A percentile compares a stretch with the other conserved stretches of the same genome.
Evolutionary conservation across 2,888 invertebrate species (phyloP).

Genomic region (Globia sparganii): DNA sequence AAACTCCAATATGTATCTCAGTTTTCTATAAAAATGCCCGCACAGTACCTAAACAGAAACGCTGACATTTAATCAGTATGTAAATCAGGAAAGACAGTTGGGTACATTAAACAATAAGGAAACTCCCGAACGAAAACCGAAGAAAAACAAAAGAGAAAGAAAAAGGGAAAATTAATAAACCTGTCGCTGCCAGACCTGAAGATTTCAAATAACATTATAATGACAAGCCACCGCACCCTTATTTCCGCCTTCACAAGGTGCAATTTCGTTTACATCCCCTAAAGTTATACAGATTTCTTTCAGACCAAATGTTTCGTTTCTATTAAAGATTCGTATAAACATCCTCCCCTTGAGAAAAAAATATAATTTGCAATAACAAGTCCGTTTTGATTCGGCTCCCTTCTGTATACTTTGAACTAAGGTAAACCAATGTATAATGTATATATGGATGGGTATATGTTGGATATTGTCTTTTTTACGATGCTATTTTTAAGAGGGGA

Average conservation of each 20-base stretch:
- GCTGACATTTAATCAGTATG: constrained; percentile 43
- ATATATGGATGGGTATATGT: constrained; percentile 23
- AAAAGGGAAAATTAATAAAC: constrained; percentile 82
- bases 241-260: constrained; percentile 3
- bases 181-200: constrained; percentile 74
- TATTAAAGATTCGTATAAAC: constrained; percentile 81
- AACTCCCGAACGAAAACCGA: constrained; percentile 61
- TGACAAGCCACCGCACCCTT: constrained; percentile 29
- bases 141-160: constrained; percentile 70
- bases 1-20: neutral
- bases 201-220: constrained; percentile 60
- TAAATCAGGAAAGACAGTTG: constrained; percentile 53
- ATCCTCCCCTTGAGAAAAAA: constrained; percentile 79
- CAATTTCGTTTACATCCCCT: constrained; percentile 43
- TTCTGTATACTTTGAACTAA: constrained; percentile 60
- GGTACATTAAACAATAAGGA: constrained; percentile 54
- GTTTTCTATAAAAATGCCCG: neutral
- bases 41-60: neutral
- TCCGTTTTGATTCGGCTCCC: constrained; percentile 76
- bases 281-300: constrained; percentile 69
- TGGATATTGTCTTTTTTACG: constrained; percentile 33
- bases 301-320: constrained; percentile 79
- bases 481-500: constrained; percentile 25
- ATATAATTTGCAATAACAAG: constrained; percentile 85
- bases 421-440: constrained; percentile 48